These are phyloP conservation scores for Thamnophis elegans DNA, from an alignment of 2,797 vertebrate genomes.

Conservation along the genomic window DNA sequence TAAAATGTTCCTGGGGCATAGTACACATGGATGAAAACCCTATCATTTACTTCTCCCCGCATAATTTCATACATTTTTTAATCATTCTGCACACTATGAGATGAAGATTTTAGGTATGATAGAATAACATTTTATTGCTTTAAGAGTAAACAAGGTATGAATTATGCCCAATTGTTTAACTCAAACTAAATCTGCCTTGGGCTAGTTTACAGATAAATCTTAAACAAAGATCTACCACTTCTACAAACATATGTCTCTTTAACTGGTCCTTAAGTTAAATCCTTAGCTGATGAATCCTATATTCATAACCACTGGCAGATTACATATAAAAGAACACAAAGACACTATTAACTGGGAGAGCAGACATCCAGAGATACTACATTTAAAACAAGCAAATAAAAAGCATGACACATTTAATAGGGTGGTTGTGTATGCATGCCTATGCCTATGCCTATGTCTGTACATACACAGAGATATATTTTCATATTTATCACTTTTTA, in stretches of 20 bases:
- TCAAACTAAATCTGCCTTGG: constrained; percentile 70
- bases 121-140: constrained; percentile 76
- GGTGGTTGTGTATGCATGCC: background rate
- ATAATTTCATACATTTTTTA: constrained; percentile 52
- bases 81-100: constrained; percentile 52
- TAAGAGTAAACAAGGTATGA: constrained; percentile 77
- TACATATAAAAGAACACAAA: constrained; percentile 25
- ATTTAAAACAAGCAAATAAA: constrained; percentile 1
- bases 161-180: constrained; percentile 78
- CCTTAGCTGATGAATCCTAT: constrained; percentile 19
- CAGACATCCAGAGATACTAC: background rate
- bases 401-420: background rate
- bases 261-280: constrained; percentile 32
- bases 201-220: constrained; percentile 50
- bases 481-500: constrained; percentile 10
- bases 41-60: constrained; percentile 37
- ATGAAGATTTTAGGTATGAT: constrained; percentile 67
- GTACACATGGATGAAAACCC: constrained; percentile 36
- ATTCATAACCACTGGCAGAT: constrained; percentile 22
- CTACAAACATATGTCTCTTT: constrained; percentile 15
- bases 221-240: constrained; percentile 40
- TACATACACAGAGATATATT: background rate
- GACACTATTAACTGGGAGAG: background rate
- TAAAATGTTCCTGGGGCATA: constrained; percentile 39
- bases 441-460: background rate